Base-by-base conservation (phyloP, 2,113 vertebrate species). In the Grus americana region DNA sequence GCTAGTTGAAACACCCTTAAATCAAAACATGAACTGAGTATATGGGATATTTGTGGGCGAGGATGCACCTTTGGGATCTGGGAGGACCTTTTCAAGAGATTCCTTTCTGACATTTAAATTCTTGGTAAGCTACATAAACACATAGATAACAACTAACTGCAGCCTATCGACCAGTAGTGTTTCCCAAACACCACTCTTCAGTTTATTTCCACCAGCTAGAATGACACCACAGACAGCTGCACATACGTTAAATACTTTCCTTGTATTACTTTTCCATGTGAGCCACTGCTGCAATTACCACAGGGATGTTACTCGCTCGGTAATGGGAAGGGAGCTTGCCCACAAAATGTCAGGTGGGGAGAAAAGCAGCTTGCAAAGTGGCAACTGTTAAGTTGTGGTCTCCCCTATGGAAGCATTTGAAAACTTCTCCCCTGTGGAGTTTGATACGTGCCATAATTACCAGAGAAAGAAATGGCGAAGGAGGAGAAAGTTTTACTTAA, bases 211-310 rank as follows among this genome's bases (percentile, higher is more conserved):
- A 85, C 58, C 40, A 74, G 46, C 74, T 80, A 68, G 27, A 76
- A 66, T 91, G 95, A 86, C 92, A 94, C 74, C 72, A 42, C 84
- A 93, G 92, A 92, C 95, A 97, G 94, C 89, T 97, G 96, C 93
- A 94, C 91, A 91, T 97, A 22, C 2, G 5, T 89, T 59, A 90
- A 97, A 97, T 95, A 63, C 59, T 95, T 96, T 92, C 58, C 93
- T 93, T 1, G 0, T 80, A 90, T 92, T 90, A 80, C 59, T 95
- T 97, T 86, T 73, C 86, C 84, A 52, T 80, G 70, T 92, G n/a
- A 91, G 66, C 74, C 73, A 30, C 67, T 92, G 49, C 72, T 79
- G 91, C 50, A 79, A 44, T 54, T 46, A 50, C 93, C 62, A 76
- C 62, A 82, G 58, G 47, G 81, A 57, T 76, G 66, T 73, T 91